A percentile compares a stretch with the other conserved stretches of the same genome.
These are phyloP conservation scores for Pseudorhiza aurosa DNA, from an alignment of 30 jellyfish, hydroid and myxozoan genomes.

Conservation along the genomic window DNA sequence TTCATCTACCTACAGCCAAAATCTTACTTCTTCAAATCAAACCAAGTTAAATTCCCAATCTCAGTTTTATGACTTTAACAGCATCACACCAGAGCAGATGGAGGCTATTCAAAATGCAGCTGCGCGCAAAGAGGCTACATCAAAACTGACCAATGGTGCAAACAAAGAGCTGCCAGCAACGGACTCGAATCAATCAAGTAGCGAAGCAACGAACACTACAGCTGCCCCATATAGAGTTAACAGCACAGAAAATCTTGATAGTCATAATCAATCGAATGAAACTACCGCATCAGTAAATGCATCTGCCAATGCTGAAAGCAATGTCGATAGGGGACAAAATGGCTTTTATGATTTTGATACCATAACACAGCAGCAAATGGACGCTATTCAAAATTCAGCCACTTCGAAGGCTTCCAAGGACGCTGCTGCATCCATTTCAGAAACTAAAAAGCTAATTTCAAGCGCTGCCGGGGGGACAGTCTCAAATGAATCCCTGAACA, in stretches of 20 bases:
- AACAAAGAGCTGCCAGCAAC: background rate
- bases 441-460: no score
- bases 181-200: background rate
- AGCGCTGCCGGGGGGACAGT: no score
- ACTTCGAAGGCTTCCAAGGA: no score
- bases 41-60: background rate
- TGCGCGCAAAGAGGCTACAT: background rate
- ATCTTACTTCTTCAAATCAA: background rate
- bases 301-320: no score
- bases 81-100: background rate
- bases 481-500: no score
- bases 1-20: background rate
- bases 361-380: slow-evolving; percentile 4
- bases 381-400: slow-evolving; percentile 11
- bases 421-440: no score
- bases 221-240: background rate
- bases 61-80: background rate
- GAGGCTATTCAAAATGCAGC: slow-evolving; percentile 9
- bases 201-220: background rate
- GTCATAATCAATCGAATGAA: no score
- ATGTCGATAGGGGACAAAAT: no score
- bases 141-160: background rate
- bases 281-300: no score
- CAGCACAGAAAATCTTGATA: background rate
- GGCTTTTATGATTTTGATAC: slow-evolving; percentile 1